phyloP scores from a whole-genome alignment of 2,113 vertebrate genomes.

The Gadus macrocephalus region DNA sequence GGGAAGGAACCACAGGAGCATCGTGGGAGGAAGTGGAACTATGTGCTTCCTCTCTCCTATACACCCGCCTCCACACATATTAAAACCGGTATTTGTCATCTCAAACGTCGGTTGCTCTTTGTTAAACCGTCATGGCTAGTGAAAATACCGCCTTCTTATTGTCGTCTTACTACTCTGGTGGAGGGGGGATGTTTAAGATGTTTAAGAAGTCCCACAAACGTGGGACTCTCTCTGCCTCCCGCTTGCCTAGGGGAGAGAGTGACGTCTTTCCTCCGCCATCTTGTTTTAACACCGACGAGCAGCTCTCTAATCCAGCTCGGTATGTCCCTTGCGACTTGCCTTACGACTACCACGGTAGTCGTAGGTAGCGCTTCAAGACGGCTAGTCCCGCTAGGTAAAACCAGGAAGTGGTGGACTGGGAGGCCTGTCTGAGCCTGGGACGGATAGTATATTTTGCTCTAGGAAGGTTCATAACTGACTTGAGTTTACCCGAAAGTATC shows the following conservation, averaged over 20 bases:
- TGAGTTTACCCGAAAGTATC: too few species aligned
- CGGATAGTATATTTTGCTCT: too few species aligned
- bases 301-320: constrained; percentile 1
- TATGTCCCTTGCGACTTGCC: constrained; percentile 53
- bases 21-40: constrained; percentile 2
- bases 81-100: constrained; percentile 28
- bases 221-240: too few species aligned
- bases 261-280: too few species aligned
- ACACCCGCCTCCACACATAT: constrained; percentile 2
- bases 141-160: too few species aligned
- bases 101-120: constrained; percentile 2
- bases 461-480: too few species aligned
- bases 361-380: constrained; percentile 57
- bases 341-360: constrained; percentile 53
- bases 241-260: too few species aligned
- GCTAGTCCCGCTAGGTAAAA: constrained; percentile 38
- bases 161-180: too few species aligned
- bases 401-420: background rate
- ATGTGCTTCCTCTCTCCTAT: constrained; percentile 16
- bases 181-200: too few species aligned
- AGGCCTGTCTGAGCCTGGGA: too few species aligned
- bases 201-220: too few species aligned
- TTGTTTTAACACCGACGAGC: too few species aligned
- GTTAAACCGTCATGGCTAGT: background rate
- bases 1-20: background rate